These are phyloP conservation scores for Syngnathus floridae DNA, from an alignment of 2,113 vertebrate species.

Conservation along the genomic window DNA sequence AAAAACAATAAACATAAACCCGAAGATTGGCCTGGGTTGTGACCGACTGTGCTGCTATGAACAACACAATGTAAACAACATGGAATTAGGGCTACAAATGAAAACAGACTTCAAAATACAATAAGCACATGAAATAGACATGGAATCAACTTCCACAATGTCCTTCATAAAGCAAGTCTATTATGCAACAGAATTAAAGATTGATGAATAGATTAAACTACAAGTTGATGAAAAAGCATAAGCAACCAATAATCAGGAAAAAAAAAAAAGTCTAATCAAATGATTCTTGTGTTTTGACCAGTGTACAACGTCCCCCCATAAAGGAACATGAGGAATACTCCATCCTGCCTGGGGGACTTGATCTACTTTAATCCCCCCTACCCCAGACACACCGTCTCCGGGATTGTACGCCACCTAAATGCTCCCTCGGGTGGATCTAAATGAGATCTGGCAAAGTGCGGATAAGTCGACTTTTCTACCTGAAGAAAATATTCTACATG, in stretches of 20 bases:
- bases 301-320: constrained; percentile 6
- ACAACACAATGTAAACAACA: constrained; percentile 7
- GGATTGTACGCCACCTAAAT: constrained; percentile 29
- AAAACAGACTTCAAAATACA: neutral
- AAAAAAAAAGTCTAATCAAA: neutral
- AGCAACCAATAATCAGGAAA: neutral
- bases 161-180: constrained; percentile 27
- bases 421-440: constrained; percentile 59
- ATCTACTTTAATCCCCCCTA: constrained; percentile 46
- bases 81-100: neutral
- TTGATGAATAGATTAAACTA: neutral
- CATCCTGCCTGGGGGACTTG: constrained; percentile 23
- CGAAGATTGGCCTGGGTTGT: neutral
- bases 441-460: constrained; percentile 59
- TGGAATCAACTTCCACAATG: neutral
- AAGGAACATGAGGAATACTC: constrained; percentile 17
- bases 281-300: constrained; percentile 2
- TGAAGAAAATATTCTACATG: constrained; percentile 31
- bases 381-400: constrained; percentile 49
- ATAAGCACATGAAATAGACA: constrained; percentile 11
- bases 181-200: neutral
- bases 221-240: neutral
- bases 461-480: constrained; percentile 47
- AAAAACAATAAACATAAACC: neutral
- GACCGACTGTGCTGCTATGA: neutral